phyloP scores from a whole-genome alignment of 2,113 vertebrate species.

The Scortum barcoo region DNA sequence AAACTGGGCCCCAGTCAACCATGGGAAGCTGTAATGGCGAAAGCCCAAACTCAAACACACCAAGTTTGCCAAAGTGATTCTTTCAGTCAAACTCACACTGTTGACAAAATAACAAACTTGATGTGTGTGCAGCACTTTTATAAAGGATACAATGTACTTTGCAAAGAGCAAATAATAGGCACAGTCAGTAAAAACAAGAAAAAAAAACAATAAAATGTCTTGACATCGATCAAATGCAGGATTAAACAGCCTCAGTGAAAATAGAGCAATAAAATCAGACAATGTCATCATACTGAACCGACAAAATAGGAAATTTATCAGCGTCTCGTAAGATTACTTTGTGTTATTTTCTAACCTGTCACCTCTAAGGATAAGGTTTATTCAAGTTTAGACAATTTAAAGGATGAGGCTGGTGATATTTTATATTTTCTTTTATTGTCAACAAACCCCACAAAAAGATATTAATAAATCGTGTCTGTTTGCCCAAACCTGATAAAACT shows the following conservation, averaged over 20 bases:
- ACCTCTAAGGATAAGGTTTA: background rate
- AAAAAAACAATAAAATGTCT: background rate
- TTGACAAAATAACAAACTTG: constrained; percentile 51
- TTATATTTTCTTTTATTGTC: background rate
- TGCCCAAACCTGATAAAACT: background rate
- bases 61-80: constrained; percentile 76
- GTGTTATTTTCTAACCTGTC: background rate
- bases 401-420: background rate
- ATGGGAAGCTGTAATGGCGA: constrained; percentile 67
- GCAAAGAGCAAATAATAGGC: constrained; percentile 10
- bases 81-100: constrained; percentile 51
- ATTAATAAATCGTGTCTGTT: constrained; percentile 1
- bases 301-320: background rate
- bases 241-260: background rate
- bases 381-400: background rate
- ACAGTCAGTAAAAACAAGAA: constrained; percentile 14
- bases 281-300: background rate
- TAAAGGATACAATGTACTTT: constrained; percentile 35
- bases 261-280: background rate
- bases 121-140: constrained; percentile 38
- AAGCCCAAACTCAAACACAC: constrained; percentile 78
- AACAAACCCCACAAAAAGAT: constrained; percentile 1
- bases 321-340: background rate
- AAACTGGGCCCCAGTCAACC: constrained; percentile 72
- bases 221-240: constrained; percentile 5